These are phyloP conservation scores for Hermaeophaga mercurialis DNA, from an alignment of 2,888 invertebrate genomes.

Conservation along the genomic window DNA sequence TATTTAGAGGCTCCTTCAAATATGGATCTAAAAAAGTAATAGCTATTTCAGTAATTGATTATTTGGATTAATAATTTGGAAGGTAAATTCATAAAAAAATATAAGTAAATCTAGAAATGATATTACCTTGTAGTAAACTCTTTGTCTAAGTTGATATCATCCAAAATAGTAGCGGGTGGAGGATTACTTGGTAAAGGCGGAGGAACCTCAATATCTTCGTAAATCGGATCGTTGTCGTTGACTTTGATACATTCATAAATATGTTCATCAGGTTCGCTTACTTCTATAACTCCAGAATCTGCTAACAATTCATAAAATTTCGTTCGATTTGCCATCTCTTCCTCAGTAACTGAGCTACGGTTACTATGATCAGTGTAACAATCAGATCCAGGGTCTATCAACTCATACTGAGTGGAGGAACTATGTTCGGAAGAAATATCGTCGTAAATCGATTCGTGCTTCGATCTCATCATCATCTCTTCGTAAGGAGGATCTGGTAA, in stretches of 20 bases:
- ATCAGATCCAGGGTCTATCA: constrained; percentile 75
- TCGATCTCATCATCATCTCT: constrained; percentile 68
- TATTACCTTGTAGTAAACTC: constrained; percentile 66
- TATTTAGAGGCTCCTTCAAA: constrained; percentile 86
- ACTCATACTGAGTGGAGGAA: constrained; percentile 73
- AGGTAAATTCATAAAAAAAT: not conserved
- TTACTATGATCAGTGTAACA: constrained; percentile 70
- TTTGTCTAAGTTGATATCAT: constrained; percentile 72
- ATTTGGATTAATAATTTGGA: too few species aligned
- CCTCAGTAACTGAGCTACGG: constrained; percentile 61
- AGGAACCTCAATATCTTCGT: constrained; percentile 79
- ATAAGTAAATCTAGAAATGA: not conserved
- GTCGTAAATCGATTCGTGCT: constrained; percentile 52
- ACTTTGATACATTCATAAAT: constrained; percentile 75
- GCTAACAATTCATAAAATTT: constrained; percentile 77
- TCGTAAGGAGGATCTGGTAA: constrained; percentile 54
- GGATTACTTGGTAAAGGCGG: constrained; percentile 80
- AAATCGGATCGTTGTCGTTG: constrained; percentile 73
- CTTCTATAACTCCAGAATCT: constrained; percentile 71
- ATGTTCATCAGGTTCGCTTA: constrained; percentile 70
- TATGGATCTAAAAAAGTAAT: constrained; percentile 60
- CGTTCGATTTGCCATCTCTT: constrained; percentile 67
- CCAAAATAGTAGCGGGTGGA: constrained; percentile 69
- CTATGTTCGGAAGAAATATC: constrained; percentile 60
- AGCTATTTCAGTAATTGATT: not conserved